Evolutionary conservation across 2,888 invertebrate genomes (phyloP).

Genomic region (Meliscaeva auricollis): DNA sequence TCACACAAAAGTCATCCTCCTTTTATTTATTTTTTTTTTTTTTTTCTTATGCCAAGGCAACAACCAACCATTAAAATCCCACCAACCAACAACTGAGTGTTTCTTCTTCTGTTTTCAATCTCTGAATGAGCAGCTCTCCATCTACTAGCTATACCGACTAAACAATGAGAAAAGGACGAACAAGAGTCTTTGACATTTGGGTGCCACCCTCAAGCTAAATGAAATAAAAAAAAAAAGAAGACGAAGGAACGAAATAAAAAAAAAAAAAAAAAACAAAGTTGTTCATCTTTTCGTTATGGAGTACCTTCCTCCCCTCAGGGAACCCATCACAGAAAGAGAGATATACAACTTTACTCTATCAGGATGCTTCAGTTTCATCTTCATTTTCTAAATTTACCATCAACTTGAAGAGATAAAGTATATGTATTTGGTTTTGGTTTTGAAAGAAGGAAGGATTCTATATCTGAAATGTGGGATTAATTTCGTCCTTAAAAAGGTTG

Average conservation of each 20-base stretch:
- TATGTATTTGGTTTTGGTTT: background rate
- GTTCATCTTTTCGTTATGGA: constrained; percentile 46
- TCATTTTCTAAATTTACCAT: constrained; percentile 66
- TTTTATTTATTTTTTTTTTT: constrained; percentile 15
- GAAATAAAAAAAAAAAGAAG: constrained; percentile 24
- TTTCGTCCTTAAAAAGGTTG: constrained; percentile 57
- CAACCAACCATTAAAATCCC: constrained; percentile 45
- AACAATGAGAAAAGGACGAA: constrained; percentile 67
- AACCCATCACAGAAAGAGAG: constrained; percentile 30
- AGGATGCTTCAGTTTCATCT: constrained; percentile 63
- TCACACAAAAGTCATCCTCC: constrained; percentile 65
- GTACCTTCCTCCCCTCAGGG: constrained; percentile 15
- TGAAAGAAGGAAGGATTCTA: constrained; percentile 2
- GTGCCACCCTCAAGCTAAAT: constrained; percentile 72
- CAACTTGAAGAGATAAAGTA: constrained; percentile 33
- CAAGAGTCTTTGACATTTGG: constrained; percentile 73
- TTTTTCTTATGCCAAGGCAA: background rate
- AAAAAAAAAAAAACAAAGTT: constrained; percentile 51
- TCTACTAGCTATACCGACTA: no score
- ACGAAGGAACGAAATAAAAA: constrained; percentile 23
- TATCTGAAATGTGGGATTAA: constrained; percentile 65
- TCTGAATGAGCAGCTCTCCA: constrained; percentile 16
- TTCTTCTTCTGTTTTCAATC: constrained; percentile 32
- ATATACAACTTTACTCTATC: constrained; percentile 62
- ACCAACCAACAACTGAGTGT: constrained; percentile 33